These are phyloP conservation scores for Lasioglossum oenotherae DNA, from an alignment of 2,888 invertebrate species.

Conservation along the genomic window DNA sequence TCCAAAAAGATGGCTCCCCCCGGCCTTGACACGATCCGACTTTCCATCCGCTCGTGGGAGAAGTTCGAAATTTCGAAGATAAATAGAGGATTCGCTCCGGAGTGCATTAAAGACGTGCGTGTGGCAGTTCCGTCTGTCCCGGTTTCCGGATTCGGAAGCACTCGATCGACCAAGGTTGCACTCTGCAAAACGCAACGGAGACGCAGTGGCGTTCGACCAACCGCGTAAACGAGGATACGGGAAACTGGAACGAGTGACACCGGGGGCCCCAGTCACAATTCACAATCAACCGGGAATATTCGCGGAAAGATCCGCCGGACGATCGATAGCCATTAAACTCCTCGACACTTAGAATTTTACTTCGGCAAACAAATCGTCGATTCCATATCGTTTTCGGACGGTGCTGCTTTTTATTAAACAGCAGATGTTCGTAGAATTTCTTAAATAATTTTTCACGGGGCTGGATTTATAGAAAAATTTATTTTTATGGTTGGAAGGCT, in stretches of 20 bases:
- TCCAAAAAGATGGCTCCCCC: background rate
- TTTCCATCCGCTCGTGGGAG: background rate
- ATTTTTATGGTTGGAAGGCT: background rate
- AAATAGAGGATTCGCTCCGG: constrained; percentile 1
- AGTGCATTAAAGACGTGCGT: constrained; percentile 1
- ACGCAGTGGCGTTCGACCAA: background rate
- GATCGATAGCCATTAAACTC: constrained; percentile 1
- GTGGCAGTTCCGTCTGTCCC: background rate
- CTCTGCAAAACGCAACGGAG: background rate
- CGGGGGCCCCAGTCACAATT: background rate
- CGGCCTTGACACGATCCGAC: background rate
- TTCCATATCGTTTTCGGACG: background rate
- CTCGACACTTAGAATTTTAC: background rate
- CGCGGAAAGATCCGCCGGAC: background rate
- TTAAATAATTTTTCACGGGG: background rate
- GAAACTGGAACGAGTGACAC: background rate
- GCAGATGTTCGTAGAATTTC: background rate
- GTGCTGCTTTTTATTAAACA: background rate
- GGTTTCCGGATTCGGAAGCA: constrained; percentile 1
- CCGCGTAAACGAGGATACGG: background rate
- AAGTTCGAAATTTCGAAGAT: constrained; percentile 15
- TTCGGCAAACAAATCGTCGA: background rate
- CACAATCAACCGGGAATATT: background rate
- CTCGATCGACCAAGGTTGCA: background rate
- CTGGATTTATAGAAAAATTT: background rate